Conservation (phyloP, 1,140 invertebrate species). For the Micrasema minimum region DNA sequence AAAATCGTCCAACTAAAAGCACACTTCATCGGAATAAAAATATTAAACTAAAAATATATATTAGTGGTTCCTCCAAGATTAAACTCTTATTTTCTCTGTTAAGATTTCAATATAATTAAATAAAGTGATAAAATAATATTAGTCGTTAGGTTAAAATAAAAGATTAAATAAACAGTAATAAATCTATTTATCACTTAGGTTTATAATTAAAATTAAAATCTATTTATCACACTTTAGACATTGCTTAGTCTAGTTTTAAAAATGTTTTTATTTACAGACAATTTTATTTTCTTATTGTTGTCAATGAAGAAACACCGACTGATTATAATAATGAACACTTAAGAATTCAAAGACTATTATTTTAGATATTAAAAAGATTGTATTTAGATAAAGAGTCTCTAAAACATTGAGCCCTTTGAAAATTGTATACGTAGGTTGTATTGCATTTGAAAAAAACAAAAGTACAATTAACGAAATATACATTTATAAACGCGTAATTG, state of each 20-base stretch:
- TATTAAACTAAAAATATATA: neutral
- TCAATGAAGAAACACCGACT: neutral
- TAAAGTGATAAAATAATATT: conserved; percentile 13
- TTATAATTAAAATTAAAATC: conserved; percentile 11
- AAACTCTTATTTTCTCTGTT: too few relatives aligned
- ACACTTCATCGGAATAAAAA: conserved; percentile 6
- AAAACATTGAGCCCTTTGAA: neutral
- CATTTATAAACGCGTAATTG: too few relatives aligned
- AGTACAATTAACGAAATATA: too few relatives aligned
- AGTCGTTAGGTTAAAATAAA: too few relatives aligned
- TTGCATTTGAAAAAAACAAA: too few relatives aligned
- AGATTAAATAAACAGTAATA: too few relatives aligned
- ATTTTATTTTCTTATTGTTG: neutral
- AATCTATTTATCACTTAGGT: too few relatives aligned
- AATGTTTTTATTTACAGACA: neutral
- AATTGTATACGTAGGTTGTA: neutral
- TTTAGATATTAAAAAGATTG: neutral
- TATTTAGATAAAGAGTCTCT: neutral
- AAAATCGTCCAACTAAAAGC: neutral
- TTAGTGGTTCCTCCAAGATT: too few relatives aligned
- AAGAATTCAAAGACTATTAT: neutral
- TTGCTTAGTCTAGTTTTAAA: conserved; percentile 21
- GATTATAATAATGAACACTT: neutral
- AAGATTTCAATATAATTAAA: too few relatives aligned
- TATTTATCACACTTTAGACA: conserved; percentile 28